A percentile compares a stretch with the other conserved stretches of the same genome.
These are phyloP conservation scores for Macrochelys suwanniensis DNA, from an alignment of 2,797 vertebrate genomes.

Conservation along the genomic window DNA sequence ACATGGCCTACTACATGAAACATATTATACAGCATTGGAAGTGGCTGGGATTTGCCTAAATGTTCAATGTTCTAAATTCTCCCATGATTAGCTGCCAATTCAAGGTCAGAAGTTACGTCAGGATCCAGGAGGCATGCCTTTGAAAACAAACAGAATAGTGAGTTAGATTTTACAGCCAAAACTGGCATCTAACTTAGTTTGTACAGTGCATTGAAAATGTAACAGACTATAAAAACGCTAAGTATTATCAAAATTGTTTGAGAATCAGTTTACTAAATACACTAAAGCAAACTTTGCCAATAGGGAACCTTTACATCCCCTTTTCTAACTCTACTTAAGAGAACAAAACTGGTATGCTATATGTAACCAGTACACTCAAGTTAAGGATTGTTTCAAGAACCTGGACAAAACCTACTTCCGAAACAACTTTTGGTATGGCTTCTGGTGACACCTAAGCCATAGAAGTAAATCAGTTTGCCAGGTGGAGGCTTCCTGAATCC, in stretches of 20 bases:
- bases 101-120: conserved; percentile 76
- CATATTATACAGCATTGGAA: not conserved
- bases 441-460: not conserved
- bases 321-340: not conserved
- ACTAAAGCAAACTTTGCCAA: not conserved
- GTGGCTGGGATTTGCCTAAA: conserved; percentile 27
- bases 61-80: conserved; percentile 75
- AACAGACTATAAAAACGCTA: not conserved
- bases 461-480: not conserved
- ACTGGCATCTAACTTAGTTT: not conserved
- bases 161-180: not conserved
- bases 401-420: not conserved
- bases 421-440: not conserved
- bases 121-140: conserved; percentile 82
- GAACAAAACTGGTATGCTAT: not conserved
- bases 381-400: not conserved
- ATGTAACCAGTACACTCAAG: not conserved
- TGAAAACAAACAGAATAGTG: conserved; percentile 46
- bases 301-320: not conserved
- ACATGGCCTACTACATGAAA: conserved; percentile 39
- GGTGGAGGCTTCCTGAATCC: not conserved
- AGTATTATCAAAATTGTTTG: not conserved
- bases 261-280: not conserved
- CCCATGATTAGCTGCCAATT: conserved; percentile 78
- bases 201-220: not conserved